Evolutionary conservation across 2,797 vertebrate genomes (phyloP).

Genomic region (Macropodus opercularis): DNA sequence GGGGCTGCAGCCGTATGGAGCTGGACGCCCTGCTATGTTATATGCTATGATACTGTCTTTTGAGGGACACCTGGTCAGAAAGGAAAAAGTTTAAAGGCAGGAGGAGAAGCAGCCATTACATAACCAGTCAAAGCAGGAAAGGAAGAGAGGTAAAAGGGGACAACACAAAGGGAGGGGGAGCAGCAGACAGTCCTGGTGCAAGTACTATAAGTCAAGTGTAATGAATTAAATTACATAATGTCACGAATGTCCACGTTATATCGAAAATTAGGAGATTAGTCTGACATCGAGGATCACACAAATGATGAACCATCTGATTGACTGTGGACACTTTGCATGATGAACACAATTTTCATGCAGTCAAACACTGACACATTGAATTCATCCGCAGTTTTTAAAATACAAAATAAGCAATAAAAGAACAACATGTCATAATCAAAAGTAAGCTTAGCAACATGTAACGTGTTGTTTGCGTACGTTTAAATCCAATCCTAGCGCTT

Average conservation of each 20-base stretch:
- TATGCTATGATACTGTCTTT: slow-evolving; percentile 51
- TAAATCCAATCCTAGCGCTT: slow-evolving; percentile 12
- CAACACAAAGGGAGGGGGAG: slow-evolving; percentile 63
- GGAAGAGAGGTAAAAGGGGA: slow-evolving; percentile 43
- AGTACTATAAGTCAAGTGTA: slow-evolving; percentile 21
- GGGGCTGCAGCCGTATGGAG: slow-evolving; percentile 26
- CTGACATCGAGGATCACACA: slow-evolving; percentile 4
- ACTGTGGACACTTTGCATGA: slow-evolving; percentile 6
- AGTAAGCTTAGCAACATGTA: slow-evolving; percentile 15
- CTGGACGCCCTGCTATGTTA: slow-evolving; percentile 23
- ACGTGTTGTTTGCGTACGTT: slow-evolving; percentile 7
- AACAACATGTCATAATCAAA: slow-evolving; percentile 18
- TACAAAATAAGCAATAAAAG: slow-evolving; percentile 11
- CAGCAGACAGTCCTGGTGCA: slow-evolving; percentile 53
- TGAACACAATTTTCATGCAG: slow-evolving; percentile 20
- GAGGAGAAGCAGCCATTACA: slow-evolving; percentile 74
- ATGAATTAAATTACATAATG: slow-evolving; percentile 14
- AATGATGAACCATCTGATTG: slow-evolving; percentile 7
- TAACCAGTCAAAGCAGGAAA: slow-evolving; percentile 68
- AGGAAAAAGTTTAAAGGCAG: slow-evolving; percentile 73
- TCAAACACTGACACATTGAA: slow-evolving; percentile 24
- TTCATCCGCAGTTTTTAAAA: not conserved
- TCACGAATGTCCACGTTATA: slow-evolving; percentile 9
- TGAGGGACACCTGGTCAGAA: slow-evolving; percentile 75
- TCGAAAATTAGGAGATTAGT: slow-evolving; percentile 9